phyloP scores from a whole-genome alignment of 1,140 invertebrate species.

The Brachionus rotundiformis region DNA sequence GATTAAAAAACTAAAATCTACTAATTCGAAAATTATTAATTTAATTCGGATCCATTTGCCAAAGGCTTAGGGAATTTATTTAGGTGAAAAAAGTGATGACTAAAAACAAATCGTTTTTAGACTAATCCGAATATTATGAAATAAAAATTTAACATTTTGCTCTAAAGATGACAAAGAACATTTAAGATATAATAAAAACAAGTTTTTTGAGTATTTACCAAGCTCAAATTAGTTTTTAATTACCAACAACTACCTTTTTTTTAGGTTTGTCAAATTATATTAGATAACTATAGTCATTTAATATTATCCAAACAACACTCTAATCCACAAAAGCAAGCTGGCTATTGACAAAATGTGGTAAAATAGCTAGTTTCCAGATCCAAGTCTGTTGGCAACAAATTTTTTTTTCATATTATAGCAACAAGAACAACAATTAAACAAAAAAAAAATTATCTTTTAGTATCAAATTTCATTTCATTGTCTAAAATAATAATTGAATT shows the following conservation, averaged over 20 bases:
- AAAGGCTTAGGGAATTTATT: background rate
- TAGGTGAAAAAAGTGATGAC: background rate
- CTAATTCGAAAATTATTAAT: background rate
- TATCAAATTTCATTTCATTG: background rate
- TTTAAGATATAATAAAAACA: constrained; percentile 1
- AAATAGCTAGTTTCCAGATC: background rate
- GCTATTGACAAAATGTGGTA: background rate
- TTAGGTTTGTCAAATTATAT: constrained; percentile 12
- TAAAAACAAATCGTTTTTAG: background rate
- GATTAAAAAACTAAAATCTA: background rate
- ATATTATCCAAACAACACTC: constrained; percentile 4
- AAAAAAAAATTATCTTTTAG: background rate
- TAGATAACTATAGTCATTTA: constrained; percentile 44
- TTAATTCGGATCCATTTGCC: background rate
- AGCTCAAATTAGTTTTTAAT: constrained; percentile 42
- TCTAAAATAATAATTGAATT: too few species aligned
- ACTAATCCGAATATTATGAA: constrained; percentile 6
- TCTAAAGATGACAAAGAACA: constrained; percentile 14
- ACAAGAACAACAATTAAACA: background rate
- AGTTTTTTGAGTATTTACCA: constrained; percentile 14
- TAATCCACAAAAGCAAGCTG: constrained; percentile 2
- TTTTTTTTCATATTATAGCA: too few species aligned
- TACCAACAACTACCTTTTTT: constrained; percentile 10
- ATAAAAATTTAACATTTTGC: constrained; percentile 8
- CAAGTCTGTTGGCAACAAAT: background rate